These are phyloP conservation scores for Muscicapa adusta DNA, from an alignment of 2,113 vertebrate genomes.

Conservation along the genomic window DNA sequence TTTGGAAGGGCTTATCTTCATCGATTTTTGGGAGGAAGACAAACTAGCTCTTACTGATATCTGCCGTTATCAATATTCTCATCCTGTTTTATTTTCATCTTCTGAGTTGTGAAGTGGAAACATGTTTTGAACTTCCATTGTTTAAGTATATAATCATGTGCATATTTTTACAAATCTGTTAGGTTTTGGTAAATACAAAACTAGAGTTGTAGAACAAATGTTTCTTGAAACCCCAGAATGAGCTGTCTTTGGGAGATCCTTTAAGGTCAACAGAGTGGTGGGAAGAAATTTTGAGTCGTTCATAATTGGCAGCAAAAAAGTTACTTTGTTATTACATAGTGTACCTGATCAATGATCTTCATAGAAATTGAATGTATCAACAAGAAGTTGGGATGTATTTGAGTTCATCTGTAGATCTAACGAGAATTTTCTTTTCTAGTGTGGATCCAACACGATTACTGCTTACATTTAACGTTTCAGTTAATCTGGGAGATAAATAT, in stretches of 20 bases:
- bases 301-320: neutral
- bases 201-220: neutral
- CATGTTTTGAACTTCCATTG: neutral
- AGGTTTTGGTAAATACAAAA: neutral
- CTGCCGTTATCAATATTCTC: neutral
- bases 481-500: constrained; percentile 98
- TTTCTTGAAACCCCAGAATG: neutral
- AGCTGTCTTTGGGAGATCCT: neutral
- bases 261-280: neutral
- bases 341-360: neutral
- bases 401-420: constrained; percentile 42
- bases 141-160: neutral
- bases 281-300: neutral
- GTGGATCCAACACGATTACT: constrained; percentile 97
- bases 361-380: neutral
- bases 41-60: neutral
- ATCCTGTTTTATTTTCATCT: neutral
- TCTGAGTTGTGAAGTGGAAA: neutral
- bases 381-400: neutral
- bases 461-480: constrained; percentile 97
- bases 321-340: neutral
- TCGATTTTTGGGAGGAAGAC: neutral
- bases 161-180: neutral
- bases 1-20: neutral
- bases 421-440: constrained; percentile 74